Conservation (phyloP, 2,888 invertebrate genomes). For the Torymus tubicola region DNA sequence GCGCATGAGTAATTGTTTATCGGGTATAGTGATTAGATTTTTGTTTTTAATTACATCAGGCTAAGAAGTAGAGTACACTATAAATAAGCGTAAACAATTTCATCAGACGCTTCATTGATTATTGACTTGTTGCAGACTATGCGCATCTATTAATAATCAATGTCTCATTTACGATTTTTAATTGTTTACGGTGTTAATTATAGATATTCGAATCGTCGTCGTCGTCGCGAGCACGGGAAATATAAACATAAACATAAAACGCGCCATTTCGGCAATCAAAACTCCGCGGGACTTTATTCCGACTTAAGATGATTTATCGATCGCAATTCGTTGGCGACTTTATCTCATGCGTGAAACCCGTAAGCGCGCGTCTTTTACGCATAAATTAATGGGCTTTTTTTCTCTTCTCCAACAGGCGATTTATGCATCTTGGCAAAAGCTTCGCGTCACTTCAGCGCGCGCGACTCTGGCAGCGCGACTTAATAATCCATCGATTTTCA, state of each 20-base stretch:
- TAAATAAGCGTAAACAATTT: not conserved
- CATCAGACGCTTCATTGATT: too few species aligned
- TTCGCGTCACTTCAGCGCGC: not conserved
- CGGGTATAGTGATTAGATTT: too few species aligned
- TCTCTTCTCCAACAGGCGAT: not conserved
- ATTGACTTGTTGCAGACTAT: too few species aligned
- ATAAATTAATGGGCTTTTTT: conserved; percentile 44
- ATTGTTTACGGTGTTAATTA: too few species aligned
- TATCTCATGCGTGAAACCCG: conserved; percentile 18
- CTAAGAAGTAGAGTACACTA: not conserved
- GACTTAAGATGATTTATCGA: conserved; percentile 30
- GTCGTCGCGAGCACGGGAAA: too few species aligned
- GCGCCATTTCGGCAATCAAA: not conserved
- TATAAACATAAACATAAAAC: too few species aligned
- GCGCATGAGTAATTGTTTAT: too few species aligned
- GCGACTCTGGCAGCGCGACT: conserved; percentile 12
- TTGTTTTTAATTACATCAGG: not conserved
- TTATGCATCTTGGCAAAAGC: conserved; percentile 43
- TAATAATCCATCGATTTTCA: conserved; percentile 1
- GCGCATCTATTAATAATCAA: not conserved
- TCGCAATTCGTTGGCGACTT: conserved; percentile 37
- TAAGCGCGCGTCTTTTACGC: conserved; percentile 14
- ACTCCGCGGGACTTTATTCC: conserved; percentile 5
- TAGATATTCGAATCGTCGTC: too few species aligned
- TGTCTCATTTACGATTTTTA: too few species aligned